A percentile compares a stretch with the other conserved stretches of the same genome.
Evolutionary conservation across 2,797 vertebrate genomes (phyloP).

Genomic region (Varecia variegata): DNA sequence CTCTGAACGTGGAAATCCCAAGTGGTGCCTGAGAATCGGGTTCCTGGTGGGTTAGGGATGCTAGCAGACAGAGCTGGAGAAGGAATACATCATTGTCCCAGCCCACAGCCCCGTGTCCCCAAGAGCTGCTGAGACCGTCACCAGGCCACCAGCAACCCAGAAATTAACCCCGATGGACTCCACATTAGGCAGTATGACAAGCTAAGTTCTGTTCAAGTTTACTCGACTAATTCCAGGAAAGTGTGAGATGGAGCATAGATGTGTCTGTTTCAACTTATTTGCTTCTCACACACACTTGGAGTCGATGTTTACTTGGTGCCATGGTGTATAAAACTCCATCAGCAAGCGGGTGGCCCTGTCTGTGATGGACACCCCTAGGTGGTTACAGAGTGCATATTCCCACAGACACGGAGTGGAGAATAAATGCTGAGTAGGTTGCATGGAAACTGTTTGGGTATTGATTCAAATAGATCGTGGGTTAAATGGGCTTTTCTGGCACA

Average conservation of each 20-base stretch:
- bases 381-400: not conserved
- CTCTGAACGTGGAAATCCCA: fast-evolving
- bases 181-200: fast-evolving
- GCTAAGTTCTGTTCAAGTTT: too few species aligned
- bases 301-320: not conserved
- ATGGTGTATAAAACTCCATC: not conserved
- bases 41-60: fast-evolving
- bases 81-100: not conserved
- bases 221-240: not conserved
- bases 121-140: fast-evolving
- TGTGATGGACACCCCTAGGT: not conserved
- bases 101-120: not conserved
- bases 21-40: too few species aligned
- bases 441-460: not conserved
- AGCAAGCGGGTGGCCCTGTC: not conserved
- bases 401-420: not conserved
- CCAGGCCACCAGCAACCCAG: too few species aligned
- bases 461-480: fast-evolving
- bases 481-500: not conserved
- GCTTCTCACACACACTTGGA: not conserved
- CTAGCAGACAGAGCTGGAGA: not conserved
- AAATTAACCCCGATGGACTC: not conserved
- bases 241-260: not conserved
- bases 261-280: fast-evolving
- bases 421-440: not conserved